Evolutionary conservation across 2,797 vertebrate species (phyloP), one percentile per base, ranked within the genome.

Genomic region (Sus cebifrons): DNA sequence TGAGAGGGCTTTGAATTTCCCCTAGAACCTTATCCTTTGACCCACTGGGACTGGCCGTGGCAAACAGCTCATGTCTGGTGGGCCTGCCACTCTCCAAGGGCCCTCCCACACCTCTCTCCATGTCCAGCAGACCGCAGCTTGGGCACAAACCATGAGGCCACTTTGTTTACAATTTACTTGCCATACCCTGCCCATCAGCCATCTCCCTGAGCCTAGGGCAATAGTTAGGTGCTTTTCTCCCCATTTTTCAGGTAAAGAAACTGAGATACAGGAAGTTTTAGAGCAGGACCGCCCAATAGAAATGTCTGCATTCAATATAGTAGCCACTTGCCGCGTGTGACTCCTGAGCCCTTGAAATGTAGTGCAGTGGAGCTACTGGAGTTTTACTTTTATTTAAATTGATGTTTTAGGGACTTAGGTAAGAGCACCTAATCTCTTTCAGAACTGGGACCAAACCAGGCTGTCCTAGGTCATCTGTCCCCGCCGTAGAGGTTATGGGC

Each of bases 361-460:
- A 36, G 8, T 5, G 73, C 52, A 8, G 7, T 13, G 0, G 25
- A 70, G 32, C 64, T 14, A 6, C 40, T 23, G 74, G 23, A 15
- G 17, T 25, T 44, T 56, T 5, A 0, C 67, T 84, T 77, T 54
- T n/a, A n/a, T 16, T 58, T 78, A 78, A 82, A 36, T 44, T 32
- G 29, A 64, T 71, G 54, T 40, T 89, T 86, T 65, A 23, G n/a
- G 62, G 65, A 54, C 56, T 74, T 20, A 12, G 15, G 85, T n/a
- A 20, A 25, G 84, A 85, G 60, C 52, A 36, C 25, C 54, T 49
- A 68, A 87, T 78, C 65, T 32, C 86, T 64, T 89, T 77, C 64
- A 60, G 84, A 95, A 54, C 60, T n/a, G 75, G 70, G 54, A 64
- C 95, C 94, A 58, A 64, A 11, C 44, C 74, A 25, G 54, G 70